Conservation (phyloP, 2,888 invertebrate species). For the Euzetes globulus region DNA sequence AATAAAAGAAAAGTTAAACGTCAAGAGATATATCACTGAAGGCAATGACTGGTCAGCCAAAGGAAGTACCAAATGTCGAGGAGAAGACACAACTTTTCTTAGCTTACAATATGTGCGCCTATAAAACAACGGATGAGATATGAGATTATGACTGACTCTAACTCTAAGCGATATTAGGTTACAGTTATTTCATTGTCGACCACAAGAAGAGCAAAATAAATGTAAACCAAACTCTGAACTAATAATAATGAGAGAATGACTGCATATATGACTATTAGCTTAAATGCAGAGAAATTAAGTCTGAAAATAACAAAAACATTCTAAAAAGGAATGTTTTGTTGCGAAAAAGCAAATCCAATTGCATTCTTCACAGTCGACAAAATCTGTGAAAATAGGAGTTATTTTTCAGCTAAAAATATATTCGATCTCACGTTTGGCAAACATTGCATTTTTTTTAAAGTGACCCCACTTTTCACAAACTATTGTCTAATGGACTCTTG, state of each 20-base stretch:
- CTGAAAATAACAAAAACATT: not conserved
- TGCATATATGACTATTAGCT: not conserved
- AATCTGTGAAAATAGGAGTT: not conserved
- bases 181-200: conserved; percentile 6
- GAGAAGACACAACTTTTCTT: not conserved
- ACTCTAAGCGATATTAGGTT: not conserved
- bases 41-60: conserved; percentile 1
- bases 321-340: not conserved
- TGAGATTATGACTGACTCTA: conserved; percentile 1
- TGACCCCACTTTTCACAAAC: not conserved
- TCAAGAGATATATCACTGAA: not conserved
- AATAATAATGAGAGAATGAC: not conserved
- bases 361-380: not conserved
- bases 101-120: not conserved
- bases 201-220: not conserved
- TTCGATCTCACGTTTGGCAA: conserved; percentile 4
- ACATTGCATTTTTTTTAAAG: not conserved
- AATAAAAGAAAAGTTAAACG: not conserved
- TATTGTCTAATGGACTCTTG: not conserved
- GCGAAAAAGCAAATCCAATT: not conserved
- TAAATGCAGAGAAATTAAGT: not conserved
- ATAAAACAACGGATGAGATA: not conserved
- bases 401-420: not conserved
- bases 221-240: not conserved
- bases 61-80: conserved; percentile 9